A percentile compares a stretch with the other conserved stretches of the same genome.
Conservation (phyloP, 1,140 invertebrate genomes). For the Pogonus chalceus region DNA sequence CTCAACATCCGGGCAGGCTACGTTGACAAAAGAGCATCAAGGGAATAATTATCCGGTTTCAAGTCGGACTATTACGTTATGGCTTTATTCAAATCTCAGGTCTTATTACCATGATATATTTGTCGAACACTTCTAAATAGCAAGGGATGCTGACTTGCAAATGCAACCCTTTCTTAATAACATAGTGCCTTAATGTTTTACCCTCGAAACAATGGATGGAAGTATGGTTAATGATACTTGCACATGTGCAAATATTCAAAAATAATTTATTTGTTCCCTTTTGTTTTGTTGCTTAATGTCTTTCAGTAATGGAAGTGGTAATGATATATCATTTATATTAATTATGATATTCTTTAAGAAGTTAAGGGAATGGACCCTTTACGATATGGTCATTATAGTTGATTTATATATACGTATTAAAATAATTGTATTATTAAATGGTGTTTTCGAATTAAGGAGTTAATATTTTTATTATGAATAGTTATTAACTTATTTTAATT, state of each 20-base stretch:
- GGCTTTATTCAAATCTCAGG: constrained; percentile 3
- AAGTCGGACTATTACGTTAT: constrained; percentile 4
- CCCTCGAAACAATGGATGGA: constrained; percentile 6
- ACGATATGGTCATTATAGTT: too few relatives aligned
- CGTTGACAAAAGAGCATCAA: constrained; percentile 1
- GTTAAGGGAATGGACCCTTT: too few relatives aligned
- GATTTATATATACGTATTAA: too few relatives aligned
- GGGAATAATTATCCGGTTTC: constrained; percentile 4
- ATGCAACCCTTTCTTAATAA: neutral
- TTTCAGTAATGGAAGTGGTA: neutral
- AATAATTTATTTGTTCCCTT: neutral
- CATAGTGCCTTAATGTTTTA: neutral
- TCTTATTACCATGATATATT: constrained; percentile 1
- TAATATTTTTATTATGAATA: too few relatives aligned
- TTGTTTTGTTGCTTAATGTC: neutral
- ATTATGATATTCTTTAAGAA: too few relatives aligned
- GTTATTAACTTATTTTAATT: too few relatives aligned
- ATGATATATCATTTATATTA: constrained; percentile 2
- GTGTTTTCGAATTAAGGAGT: too few relatives aligned
- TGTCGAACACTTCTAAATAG: constrained; percentile 6
- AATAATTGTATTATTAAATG: too few relatives aligned
- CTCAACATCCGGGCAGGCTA: neutral
- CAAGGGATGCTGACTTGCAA: neutral
- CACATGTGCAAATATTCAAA: constrained; percentile 6
- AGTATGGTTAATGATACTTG: neutral